phyloP scores from a whole-genome alignment of 1,140 invertebrate species.

The Globodera rostochiensis region DNA sequence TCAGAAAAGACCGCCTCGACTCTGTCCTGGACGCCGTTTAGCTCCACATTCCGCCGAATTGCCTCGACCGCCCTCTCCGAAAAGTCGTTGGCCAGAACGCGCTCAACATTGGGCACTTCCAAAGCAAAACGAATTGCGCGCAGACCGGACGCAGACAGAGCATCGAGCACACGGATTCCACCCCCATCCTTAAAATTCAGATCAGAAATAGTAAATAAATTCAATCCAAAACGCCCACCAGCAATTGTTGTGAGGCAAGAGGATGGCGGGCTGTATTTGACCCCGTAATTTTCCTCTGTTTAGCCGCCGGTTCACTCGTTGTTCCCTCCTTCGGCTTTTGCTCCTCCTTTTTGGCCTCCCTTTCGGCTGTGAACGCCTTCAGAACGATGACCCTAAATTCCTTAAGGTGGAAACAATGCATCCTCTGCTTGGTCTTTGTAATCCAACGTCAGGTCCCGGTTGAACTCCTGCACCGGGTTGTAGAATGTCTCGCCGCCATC shows the following conservation, averaged over 20 bases:
- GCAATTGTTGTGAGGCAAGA: background rate
- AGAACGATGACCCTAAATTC: conserved; percentile 54
- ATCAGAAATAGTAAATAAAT: conserved; percentile 26
- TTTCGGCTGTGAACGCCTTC: conserved; percentile 48
- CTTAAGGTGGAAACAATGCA: conserved; percentile 16
- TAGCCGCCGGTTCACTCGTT: conserved; percentile 32
- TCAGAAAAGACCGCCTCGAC: conserved; percentile 78
- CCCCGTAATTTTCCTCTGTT: conserved; percentile 37
- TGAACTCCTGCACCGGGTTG: conserved; percentile 65
- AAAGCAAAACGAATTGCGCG: conserved; percentile 93
- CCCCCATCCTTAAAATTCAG: conserved; percentile 8
- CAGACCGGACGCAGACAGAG: conserved; percentile 89
- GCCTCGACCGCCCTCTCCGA: conserved; percentile 82
- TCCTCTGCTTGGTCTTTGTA: background rate
- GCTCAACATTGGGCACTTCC: conserved; percentile 80
- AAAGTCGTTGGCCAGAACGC: conserved; percentile 89
- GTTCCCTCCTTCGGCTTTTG: conserved; percentile 29
- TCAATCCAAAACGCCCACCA: conserved; percentile 22
- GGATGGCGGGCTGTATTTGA: conserved; percentile 19
- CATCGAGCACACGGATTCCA: conserved; percentile 78
- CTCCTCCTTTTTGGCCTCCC: conserved; percentile 28
- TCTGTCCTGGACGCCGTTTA: conserved; percentile 78
- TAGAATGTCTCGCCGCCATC: conserved; percentile 53
- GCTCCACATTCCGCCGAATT: conserved; percentile 80
- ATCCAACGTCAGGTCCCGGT: conserved; percentile 61